phyloP scores from a whole-genome alignment of 1,140 invertebrate genomes.

The Pemphigus obesinymphae region DNA sequence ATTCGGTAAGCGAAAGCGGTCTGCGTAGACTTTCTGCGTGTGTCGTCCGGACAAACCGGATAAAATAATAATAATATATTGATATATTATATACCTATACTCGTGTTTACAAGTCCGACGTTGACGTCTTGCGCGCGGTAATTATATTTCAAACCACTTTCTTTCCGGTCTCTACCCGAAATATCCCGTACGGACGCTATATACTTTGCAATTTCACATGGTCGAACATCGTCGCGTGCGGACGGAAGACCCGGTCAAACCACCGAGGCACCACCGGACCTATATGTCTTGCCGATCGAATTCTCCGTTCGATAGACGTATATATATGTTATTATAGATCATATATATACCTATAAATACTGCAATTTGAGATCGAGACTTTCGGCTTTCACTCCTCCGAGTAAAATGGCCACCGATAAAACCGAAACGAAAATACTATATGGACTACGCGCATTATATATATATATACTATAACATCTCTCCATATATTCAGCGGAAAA shows the following conservation, averaged over 20 bases:
- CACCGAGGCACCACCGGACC: background rate
- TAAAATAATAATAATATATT: slow-evolving; percentile 1
- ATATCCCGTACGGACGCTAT: background rate
- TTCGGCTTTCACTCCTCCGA: no score
- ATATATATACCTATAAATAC: background rate
- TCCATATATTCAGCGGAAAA: no score
- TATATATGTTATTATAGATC: no score
- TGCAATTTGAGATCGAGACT: background rate
- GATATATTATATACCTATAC: no score
- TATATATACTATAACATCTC: no score
- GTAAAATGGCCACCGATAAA: background rate
- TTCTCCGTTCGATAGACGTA: background rate
- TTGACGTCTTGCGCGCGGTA: background rate
- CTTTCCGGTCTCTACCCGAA: slow-evolving; percentile 39
- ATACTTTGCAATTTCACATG: slow-evolving; percentile 24
- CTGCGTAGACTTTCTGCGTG: slow-evolving; percentile 15
- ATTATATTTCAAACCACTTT: slow-evolving; percentile 40
- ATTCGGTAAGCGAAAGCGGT: slow-evolving; percentile 35
- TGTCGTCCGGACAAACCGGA: slow-evolving; percentile 29
- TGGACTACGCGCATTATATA: no score
- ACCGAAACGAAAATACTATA: background rate
- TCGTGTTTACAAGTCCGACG: background rate
- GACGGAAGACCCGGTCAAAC: background rate
- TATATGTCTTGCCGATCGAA: slow-evolving; percentile 1
- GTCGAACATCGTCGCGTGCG: background rate